phyloP scores from a whole-genome alignment of 1,140 invertebrate genomes.

The Diorhabda sublineata region DNA sequence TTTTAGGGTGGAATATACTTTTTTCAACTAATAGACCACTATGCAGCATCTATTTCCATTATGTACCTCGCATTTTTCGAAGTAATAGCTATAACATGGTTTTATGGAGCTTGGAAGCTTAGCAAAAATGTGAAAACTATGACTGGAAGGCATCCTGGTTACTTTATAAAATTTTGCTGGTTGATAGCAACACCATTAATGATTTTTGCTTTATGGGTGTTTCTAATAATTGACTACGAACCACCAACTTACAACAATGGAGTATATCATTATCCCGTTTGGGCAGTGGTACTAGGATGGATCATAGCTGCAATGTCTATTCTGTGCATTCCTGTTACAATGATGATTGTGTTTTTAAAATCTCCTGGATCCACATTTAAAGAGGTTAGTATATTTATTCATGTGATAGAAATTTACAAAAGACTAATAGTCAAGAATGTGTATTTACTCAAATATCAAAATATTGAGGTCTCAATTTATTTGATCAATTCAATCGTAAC shows the following conservation, averaged over 20 bases:
- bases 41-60: slow-evolving; percentile 83
- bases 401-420: background rate
- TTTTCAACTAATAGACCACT: slow-evolving; percentile 90
- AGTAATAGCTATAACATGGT: slow-evolving; percentile 84
- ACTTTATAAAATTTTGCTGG: slow-evolving; percentile 85
- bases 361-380: slow-evolving; percentile 65
- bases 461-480: background rate
- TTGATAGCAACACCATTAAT: slow-evolving; percentile 72
- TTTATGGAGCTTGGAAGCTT: slow-evolving; percentile 80
- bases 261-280: slow-evolving; percentile 72
- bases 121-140: slow-evolving; percentile 81
- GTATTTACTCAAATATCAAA: background rate
- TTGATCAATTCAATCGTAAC: background rate
- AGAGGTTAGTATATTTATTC: slow-evolving; percentile 57
- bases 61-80: slow-evolving; percentile 92
- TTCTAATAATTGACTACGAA: slow-evolving; percentile 81
- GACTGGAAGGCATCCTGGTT: slow-evolving; percentile 73
- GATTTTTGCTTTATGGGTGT: slow-evolving; percentile 81
- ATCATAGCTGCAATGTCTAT: slow-evolving; percentile 75
- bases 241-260: slow-evolving; percentile 75
- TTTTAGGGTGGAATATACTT: slow-evolving; percentile 84
- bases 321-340: slow-evolving; percentile 80
- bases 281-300: slow-evolving; percentile 87
- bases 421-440: background rate
- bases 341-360: slow-evolving; percentile 65